Conservation (phyloP, 2,797 vertebrate genomes). For the Rhinophrynus dorsalis region DNA sequence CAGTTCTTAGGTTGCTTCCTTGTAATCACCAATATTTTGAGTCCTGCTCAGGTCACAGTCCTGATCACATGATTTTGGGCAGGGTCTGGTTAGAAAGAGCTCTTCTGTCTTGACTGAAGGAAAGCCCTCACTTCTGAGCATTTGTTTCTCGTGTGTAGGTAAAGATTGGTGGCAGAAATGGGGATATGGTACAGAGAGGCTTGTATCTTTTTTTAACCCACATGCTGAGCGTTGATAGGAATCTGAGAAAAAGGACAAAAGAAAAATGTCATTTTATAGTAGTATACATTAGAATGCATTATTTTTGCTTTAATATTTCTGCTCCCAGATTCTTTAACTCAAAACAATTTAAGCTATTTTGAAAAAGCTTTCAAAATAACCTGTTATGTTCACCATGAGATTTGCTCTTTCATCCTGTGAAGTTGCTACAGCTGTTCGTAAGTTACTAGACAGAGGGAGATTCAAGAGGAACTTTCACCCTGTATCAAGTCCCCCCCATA, state of each 20-base stretch:
- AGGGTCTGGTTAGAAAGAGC: conserved; percentile 47
- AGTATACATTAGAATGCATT: too few relatives aligned
- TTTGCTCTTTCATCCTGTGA: too few relatives aligned
- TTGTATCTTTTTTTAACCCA: conserved; percentile 69
- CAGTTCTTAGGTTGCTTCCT: conserved; percentile 74
- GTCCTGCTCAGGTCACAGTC: conserved; percentile 80
- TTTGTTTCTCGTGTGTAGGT: conserved; percentile 65
- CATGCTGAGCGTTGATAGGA: conserved; percentile 74
- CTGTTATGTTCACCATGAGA: too few relatives aligned
- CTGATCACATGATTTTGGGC: conserved; percentile 62
- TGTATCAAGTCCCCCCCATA: too few relatives aligned
- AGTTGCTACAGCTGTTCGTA: too few relatives aligned
- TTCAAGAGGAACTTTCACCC: too few relatives aligned
- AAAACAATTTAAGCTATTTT: too few relatives aligned
- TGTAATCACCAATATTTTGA: conserved; percentile 70
- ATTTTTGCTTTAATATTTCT: too few relatives aligned
- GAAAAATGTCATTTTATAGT: too few relatives aligned
- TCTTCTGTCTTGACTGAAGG: conserved; percentile 46
- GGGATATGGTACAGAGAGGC: conserved; percentile 47
- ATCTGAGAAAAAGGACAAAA: conserved; percentile 67
- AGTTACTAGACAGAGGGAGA: too few relatives aligned
- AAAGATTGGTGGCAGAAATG: conserved; percentile 65
- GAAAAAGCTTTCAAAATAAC: too few relatives aligned
- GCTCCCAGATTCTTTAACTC: too few relatives aligned
- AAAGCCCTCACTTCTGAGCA: conserved; percentile 44